A percentile compares a stretch with the other conserved stretches of the same genome.
These are phyloP conservation scores for Trisateles emortualis DNA, from an alignment of 2,888 invertebrate species.

Conservation along the genomic window DNA sequence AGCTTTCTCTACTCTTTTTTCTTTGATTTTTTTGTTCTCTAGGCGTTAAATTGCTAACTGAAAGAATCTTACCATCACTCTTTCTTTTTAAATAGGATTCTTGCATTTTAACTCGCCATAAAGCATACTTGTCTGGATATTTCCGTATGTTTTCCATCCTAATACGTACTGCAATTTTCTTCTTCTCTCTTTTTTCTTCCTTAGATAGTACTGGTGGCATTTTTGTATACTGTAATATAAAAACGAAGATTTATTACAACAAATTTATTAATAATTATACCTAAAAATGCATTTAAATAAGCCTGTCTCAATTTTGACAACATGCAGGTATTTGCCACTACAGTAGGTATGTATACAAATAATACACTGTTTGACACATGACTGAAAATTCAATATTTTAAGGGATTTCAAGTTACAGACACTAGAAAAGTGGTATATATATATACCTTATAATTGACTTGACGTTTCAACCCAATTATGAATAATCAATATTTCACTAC, in stretches of 20 bases:
- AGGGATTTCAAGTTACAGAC: background rate
- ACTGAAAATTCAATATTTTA: background rate
- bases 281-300: background rate
- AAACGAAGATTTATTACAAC: constrained; percentile 5
- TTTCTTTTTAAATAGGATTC: constrained; percentile 13
- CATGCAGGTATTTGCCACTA: background rate
- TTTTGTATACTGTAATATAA: constrained; percentile 9
- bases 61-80: constrained; percentile 8
- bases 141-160: constrained; percentile 14
- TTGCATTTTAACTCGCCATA: constrained; percentile 10
- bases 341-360: background rate
- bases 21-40: constrained; percentile 6
- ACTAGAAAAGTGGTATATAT: background rate
- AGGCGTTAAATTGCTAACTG: constrained; percentile 8
- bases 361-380: background rate
- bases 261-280: background rate
- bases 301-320: background rate
- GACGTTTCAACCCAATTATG: background rate
- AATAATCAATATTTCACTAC: background rate
- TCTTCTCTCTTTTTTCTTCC: constrained; percentile 12
- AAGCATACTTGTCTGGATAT: background rate
- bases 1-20: constrained; percentile 3
- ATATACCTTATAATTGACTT: background rate
- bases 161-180: constrained; percentile 10
- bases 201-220: constrained; percentile 14